Evolutionary conservation across 2,797 vertebrate genomes (phyloP), one percentile per base, ranked within the genome.

Genomic region (Buphagus erythrorhynchus): DNA sequence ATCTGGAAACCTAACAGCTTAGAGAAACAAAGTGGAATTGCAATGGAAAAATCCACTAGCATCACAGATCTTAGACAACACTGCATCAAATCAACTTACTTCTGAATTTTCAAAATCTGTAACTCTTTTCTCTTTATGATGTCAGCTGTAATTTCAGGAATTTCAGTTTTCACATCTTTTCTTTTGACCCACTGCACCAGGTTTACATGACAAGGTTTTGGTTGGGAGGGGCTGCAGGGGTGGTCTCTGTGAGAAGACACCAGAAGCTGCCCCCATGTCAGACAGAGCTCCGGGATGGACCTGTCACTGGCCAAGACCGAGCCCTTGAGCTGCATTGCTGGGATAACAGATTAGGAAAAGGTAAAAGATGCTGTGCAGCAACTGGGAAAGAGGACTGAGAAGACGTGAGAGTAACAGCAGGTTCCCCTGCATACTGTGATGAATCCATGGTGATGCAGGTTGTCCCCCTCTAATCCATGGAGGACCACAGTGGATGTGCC

Each of bases 131-230:
- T 61, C 55, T 74, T 79, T 77, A 49, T n/a, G 33, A 86, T 17
- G 16, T 57, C 76, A 90, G 46, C 29, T 45, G 29, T n/a, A 43
- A 91, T 86, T 67, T 86, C 49, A 71, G 80, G 43, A 91, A 81
- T 89, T 91, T 84, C 62, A 36, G 22, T 85, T 92, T 80, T 65
- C 4, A 45, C n/a, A 24, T 21, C 21, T 52, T 68, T 79, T 66
- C 18, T 68, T 69, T 52, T 35, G 26, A 73, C 11, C 11, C 31
- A 31, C 40, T 59, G 26, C 45, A 54, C 2, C 10, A 5, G 45
- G 33, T 76, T 84, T 51, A 68, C 0, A 0, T 33, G n/a, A 67
- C 48, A 79, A 71, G 31, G 35, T 71, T 78, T 67, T 43, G 48
- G 29, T 16, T 61, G 28, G 0, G 8, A 40, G 14, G 5, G 25